Conservation (phyloP, 1,140 invertebrate genomes). For the Cydia amplana region DNA sequence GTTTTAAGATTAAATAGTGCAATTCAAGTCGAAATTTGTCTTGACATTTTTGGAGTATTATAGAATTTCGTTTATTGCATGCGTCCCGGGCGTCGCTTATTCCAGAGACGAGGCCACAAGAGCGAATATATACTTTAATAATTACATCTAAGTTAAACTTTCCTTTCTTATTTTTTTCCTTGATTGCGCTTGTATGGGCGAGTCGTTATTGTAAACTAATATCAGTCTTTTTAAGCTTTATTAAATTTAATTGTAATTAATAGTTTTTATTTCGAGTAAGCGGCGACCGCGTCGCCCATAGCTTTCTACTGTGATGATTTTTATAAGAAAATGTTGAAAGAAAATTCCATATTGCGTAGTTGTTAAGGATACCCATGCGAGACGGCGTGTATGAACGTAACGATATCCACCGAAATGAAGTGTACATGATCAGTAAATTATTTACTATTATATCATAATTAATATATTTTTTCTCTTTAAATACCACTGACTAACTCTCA, state of each 20-base stretch:
- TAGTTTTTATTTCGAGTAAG: background rate
- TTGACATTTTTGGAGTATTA: conserved; percentile 32
- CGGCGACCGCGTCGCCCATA: conserved; percentile 6
- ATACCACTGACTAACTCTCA: conserved; percentile 26
- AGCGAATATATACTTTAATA: background rate
- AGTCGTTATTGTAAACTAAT: conserved; percentile 21
- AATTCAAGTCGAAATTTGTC: conserved; percentile 27
- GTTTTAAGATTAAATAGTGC: conserved; percentile 28
- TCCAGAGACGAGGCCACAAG: background rate
- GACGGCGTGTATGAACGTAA: background rate
- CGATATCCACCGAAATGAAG: conserved; percentile 24
- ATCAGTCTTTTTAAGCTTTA: conserved; percentile 24
- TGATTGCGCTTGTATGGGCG: background rate
- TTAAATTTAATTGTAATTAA: conserved; percentile 15
- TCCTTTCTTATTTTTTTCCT: background rate
- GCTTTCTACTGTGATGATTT: conserved; percentile 38
- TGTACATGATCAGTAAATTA: conserved; percentile 15
- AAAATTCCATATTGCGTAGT: conserved; percentile 38
- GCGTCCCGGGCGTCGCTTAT: conserved; percentile 13
- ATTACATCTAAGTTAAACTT: background rate
- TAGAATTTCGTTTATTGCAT: conserved; percentile 21
- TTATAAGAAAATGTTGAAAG: conserved; percentile 37
- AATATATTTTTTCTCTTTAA: conserved; percentile 32
- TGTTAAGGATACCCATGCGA: conserved; percentile 17
- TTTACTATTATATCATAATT: conserved; percentile 27